Evolutionary conservation across 2,113 vertebrate species (phyloP).

Genomic region (Orientallactaga bullata): DNA sequence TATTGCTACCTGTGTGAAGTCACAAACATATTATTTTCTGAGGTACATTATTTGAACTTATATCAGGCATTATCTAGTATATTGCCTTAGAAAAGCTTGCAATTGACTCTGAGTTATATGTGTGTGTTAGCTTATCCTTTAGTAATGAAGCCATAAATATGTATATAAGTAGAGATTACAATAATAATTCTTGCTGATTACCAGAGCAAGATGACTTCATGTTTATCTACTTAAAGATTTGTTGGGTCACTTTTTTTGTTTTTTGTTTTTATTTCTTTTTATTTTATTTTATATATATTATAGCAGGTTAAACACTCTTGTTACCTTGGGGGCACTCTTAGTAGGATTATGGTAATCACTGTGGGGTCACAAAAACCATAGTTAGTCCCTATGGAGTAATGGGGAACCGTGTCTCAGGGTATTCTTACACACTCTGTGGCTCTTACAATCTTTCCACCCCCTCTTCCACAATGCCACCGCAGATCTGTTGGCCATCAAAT

Average conservation of each 20-base stretch:
- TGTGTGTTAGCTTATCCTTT: not conserved
- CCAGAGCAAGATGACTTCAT: not conserved
- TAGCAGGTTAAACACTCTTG: too few species aligned
- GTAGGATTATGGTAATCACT: too few species aligned
- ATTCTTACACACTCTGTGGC: too few species aligned
- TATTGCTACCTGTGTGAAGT: not conserved
- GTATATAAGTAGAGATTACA: not conserved
- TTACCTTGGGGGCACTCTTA: too few species aligned
- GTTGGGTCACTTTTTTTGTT: not conserved
- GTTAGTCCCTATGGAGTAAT: too few species aligned
- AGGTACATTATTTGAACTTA: not conserved
- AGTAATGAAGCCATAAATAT: not conserved
- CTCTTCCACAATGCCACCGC: too few species aligned
- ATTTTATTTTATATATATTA: too few species aligned
- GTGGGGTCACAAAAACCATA: too few species aligned
- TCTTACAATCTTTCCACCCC: too few species aligned
- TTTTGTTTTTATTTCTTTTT: not conserved
- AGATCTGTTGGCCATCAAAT: too few species aligned
- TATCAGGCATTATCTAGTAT: not conserved
- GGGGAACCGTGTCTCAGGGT: too few species aligned
- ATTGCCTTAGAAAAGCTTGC: not conserved
- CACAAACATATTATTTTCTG: not conserved
- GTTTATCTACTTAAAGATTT: not conserved
- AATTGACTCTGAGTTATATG: not conserved
- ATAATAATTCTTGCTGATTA: not conserved